Evolutionary conservation across 2,888 invertebrate genomes (phyloP).

Genomic region (Aricia artaxerxes): DNA sequence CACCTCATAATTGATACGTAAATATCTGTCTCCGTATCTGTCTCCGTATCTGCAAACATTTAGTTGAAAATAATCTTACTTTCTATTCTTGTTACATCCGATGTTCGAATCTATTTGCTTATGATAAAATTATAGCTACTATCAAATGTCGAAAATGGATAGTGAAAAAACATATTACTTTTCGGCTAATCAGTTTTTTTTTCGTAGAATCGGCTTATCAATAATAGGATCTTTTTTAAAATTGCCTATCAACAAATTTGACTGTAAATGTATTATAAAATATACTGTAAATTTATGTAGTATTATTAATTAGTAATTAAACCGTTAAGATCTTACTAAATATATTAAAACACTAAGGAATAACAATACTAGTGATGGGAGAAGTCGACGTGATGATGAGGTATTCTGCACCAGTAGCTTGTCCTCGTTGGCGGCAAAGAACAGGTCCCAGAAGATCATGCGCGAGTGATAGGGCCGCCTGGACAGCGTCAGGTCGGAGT

Average conservation of each 20-base stretch:
- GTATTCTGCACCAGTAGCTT: slow-evolving; percentile 27
- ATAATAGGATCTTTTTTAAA: too few species aligned
- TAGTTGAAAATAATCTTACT: background rate
- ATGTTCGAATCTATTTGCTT: background rate
- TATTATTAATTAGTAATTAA: background rate
- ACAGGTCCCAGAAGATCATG: slow-evolving; percentile 54
- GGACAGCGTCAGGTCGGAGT: slow-evolving; percentile 41
- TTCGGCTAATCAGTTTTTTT: too few species aligned
- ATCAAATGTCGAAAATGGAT: too few species aligned
- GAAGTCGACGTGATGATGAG: background rate
- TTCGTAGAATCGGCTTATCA: too few species aligned
- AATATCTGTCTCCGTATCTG: background rate
- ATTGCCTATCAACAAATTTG: background rate
- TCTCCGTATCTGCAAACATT: background rate
- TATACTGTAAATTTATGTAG: background rate
- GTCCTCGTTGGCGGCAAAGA: slow-evolving; percentile 46
- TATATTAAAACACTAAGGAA: background rate
- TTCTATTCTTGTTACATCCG: background rate
- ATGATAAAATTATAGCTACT: too few species aligned
- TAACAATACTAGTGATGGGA: background rate
- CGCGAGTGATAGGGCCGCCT: slow-evolving; percentile 48
- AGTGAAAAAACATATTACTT: too few species aligned
- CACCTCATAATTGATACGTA: background rate
- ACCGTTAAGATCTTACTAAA: background rate
- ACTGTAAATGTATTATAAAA: background rate